Evolutionary conservation across 2,888 invertebrate species (phyloP).

Genomic region (Himalopsyche kuldschensis): DNA sequence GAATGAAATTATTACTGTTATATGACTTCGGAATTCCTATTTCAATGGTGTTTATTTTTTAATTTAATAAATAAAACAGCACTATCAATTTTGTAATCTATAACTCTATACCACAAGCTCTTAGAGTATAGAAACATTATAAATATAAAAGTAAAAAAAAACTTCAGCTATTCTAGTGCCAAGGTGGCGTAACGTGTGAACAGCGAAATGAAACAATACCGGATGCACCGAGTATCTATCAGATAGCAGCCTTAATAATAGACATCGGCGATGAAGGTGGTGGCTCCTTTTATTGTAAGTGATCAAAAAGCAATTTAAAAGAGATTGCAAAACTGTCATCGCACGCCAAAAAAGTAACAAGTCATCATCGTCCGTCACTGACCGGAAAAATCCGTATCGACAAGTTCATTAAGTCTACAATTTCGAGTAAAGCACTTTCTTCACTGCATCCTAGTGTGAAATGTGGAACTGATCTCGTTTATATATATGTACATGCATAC

Average conservation of each 20-base stretch:
- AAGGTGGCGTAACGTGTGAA: neutral
- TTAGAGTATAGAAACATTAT: too few species aligned
- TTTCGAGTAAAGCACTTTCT: neutral
- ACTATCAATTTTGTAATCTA: too few species aligned
- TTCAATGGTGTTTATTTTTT: too few species aligned
- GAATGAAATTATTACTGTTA: too few species aligned
- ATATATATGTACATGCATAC: too few species aligned
- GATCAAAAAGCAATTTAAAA: neutral
- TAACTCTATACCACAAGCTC: too few species aligned
- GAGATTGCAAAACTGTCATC: neutral
- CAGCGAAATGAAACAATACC: neutral
- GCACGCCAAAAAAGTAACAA: neutral
- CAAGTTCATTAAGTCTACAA: neutral
- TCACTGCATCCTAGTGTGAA: neutral
- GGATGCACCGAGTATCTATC: neutral
- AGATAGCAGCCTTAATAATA: neutral
- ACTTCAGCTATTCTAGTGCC: neutral
- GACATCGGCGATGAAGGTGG: neutral
- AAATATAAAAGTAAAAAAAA: neutral
- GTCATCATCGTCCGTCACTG: neutral
- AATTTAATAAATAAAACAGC: too few species aligned
- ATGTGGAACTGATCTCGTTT: too few species aligned
- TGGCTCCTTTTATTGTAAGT: neutral
- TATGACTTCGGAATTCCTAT: too few species aligned
- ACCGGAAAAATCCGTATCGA: neutral